Base-by-base conservation (phyloP, 2,888 invertebrate species). In the Yponomeuta sedellus region DNA sequence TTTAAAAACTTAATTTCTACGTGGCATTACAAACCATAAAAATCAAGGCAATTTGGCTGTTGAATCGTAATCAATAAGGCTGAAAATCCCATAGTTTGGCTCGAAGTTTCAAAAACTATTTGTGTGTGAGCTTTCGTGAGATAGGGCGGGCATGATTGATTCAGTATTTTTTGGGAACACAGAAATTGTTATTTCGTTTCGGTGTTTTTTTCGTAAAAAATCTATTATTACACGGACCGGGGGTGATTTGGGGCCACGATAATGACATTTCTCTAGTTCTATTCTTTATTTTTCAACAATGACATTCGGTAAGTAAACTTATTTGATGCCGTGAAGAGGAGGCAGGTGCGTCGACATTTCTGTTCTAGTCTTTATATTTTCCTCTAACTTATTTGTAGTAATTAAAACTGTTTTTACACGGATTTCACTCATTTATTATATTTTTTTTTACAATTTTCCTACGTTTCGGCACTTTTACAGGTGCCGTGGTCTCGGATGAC, bases 1-100 rank as follows among this genome's bases (percentile, higher is more conserved):
- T 76, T 80, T 83, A 83, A 84, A 83, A 83, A 82, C 83, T 82
- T 83, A 82, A 83, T 83, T 83, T 75, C 44, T 44, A 44, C 44
- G 16, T 44, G 44, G 16, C 44, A 44, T 44, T 16, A 44, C 44
- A 34, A 34, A 8, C 16, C 16, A 11, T 3, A 16, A 44, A 44
- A 44, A 44, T 44, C 5, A 44, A 44, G 2, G 44, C 11, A 12
- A 16, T 44, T 44, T 16, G 12, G 11, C 44, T 16, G 11, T 11
- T 44, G 16, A 4, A 16, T 4, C 44, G 2, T 44, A 16, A 16
- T 11, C 3, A 16, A 44, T 44, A 44, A 44, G 44, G 12, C 16
- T 44, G 44, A 44, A 16, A 12, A 44, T 44, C 44, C 44, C 5
- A 5, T 44, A 44, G 44, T 5, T 16, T 11, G 44, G 4, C 44